Evolutionary conservation across 2,797 vertebrate species (phyloP).

Genomic region (Champsocephalus gunnari): DNA sequence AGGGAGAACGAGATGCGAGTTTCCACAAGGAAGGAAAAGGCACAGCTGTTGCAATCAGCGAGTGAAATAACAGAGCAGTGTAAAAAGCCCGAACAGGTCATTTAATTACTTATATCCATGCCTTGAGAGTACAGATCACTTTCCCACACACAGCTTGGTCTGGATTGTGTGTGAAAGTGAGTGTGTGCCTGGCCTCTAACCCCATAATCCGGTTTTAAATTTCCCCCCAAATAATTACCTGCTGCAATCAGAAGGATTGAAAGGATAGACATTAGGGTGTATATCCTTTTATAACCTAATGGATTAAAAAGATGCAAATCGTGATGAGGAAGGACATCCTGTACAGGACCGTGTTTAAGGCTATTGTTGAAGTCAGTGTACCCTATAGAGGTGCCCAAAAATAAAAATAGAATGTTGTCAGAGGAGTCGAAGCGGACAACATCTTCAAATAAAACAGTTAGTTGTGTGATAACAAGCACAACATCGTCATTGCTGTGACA

Average conservation of each 20-base stretch:
- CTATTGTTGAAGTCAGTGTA: background rate
- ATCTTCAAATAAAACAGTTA: background rate
- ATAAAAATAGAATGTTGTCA: background rate
- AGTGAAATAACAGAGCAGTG: conserved; percentile 51
- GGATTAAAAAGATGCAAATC: conserved; percentile 52
- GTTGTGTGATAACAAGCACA: too few relatives aligned
- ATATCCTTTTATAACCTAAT: conserved; percentile 40
- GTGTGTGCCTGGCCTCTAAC: conserved; percentile 22
- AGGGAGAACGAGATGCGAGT: conserved; percentile 17
- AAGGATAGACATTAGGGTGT: conserved; percentile 39
- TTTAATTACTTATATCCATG: conserved; percentile 39
- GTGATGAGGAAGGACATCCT: background rate
- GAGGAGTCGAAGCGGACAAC: background rate
- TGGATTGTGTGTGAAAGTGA: conserved; percentile 29
- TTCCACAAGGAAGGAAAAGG: conserved; percentile 66
- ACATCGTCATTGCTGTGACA: background rate
- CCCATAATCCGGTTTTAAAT: conserved; percentile 32
- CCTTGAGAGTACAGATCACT: conserved; percentile 18
- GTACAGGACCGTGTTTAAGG: background rate
- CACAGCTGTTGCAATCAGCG: conserved; percentile 54
- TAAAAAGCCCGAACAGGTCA: conserved; percentile 32
- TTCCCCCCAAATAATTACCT: conserved; percentile 48
- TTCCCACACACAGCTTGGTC: conserved; percentile 25
- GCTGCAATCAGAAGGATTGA: conserved; percentile 59
- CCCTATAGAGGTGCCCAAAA: background rate